Evolutionary conservation across 2,888 invertebrate species (phyloP).

Genomic region (Tenthredo scrophulariae): DNA sequence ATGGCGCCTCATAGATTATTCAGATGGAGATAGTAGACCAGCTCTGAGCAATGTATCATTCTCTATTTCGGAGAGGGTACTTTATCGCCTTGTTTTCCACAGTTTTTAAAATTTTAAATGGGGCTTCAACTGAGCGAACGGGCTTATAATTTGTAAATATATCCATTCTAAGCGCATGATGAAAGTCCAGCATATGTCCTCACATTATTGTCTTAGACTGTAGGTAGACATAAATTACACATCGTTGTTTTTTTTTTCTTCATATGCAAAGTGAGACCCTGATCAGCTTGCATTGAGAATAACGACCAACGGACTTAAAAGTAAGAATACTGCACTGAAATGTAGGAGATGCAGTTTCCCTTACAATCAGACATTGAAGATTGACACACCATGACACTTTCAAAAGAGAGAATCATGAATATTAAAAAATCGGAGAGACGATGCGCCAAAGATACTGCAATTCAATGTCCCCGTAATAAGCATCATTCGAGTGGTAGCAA

Average conservation of each 20-base stretch:
- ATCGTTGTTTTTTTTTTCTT: background rate
- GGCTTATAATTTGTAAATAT: background rate
- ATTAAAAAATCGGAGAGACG: background rate
- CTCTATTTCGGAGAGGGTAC: background rate
- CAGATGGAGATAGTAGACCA: slow-evolving; percentile 2
- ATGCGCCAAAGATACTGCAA: background rate
- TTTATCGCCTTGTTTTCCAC: slow-evolving; percentile 34
- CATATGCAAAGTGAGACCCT: background rate
- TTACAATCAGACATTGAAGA: background rate
- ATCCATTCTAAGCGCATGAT: background rate
- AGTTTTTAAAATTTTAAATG: background rate
- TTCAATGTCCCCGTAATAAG: background rate
- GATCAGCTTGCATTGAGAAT: background rate
- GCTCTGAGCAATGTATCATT: background rate
- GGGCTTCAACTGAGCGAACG: background rate
- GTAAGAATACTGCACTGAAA: background rate
- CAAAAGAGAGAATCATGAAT: background rate
- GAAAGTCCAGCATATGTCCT: background rate
- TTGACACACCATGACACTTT: background rate
- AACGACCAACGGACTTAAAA: background rate
- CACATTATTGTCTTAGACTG: background rate
- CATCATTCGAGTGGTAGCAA: background rate
- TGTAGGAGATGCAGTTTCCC: background rate
- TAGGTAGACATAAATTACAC: background rate
- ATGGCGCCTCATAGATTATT: slow-evolving; percentile 25